These are phyloP conservation scores for Pseudois nayaur DNA, from an alignment of 2,113 vertebrate species.

Conservation along the genomic window DNA sequence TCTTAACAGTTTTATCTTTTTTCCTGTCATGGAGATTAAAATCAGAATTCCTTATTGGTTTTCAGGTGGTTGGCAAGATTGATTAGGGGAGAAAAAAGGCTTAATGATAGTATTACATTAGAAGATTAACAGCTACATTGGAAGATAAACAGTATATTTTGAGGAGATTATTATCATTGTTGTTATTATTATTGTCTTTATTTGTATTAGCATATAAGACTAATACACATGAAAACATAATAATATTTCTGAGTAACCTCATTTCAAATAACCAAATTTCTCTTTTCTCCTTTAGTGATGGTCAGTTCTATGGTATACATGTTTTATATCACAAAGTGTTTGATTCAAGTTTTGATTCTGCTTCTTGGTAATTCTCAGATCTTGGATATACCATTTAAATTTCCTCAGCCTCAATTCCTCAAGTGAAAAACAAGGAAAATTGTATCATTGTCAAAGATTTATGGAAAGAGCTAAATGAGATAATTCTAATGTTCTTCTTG, in stretches of 20 bases:
- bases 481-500: not conserved
- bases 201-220: not conserved
- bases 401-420: not conserved
- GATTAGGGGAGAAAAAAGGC: not conserved
- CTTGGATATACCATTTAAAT: not conserved
- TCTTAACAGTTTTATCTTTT: not conserved
- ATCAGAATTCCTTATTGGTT: not conserved
- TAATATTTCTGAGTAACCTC: not conserved
- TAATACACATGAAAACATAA: not conserved
- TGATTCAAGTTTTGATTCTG: not conserved
- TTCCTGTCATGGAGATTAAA: not conserved
- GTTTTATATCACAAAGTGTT: not conserved
- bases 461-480: not conserved
- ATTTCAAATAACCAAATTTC: not conserved
- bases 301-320: not conserved
- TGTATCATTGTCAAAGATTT: not conserved
- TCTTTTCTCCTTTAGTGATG: not conserved
- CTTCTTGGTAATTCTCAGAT: not conserved
- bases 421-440: not conserved
- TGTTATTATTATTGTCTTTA: not conserved
- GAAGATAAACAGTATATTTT: not conserved
- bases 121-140: not conserved
- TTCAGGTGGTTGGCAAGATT: not conserved
- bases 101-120: not conserved
- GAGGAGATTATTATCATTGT: not conserved